Base-by-base conservation (phyloP, 2,888 invertebrate species). In the Drosophila ustulata region DNA sequence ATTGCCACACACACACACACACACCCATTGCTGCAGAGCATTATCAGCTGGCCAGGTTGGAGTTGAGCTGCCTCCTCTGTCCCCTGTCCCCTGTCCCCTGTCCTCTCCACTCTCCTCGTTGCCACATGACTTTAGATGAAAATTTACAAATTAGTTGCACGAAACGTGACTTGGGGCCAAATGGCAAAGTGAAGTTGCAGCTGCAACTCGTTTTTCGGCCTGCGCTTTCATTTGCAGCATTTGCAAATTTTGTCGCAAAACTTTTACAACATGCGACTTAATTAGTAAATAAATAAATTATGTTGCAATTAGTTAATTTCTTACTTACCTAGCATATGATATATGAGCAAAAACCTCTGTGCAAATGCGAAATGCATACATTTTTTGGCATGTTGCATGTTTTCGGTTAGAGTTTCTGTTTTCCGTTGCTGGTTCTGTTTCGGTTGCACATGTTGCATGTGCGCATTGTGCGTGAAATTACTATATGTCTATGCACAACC, bases 141-240 rank as follows among this genome's bases (percentile, higher is more conserved):
- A 88, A 85, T 85, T 80, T 88, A 88, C 88, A 88, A 85, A 85
- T 85, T 85, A 85, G 85, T 88, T 88, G 82, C 80, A 68, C 65
- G 71, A 88, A 88, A 88, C 85, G 85, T 85, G 85, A 85, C 85
- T 85, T 75, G 37, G 53, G 13, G 67, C 64, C 65, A 72, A 56
- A 72, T 80, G 77, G 74, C 70, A 61, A 61, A 71, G 53, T 71
- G 63, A 61, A 71, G 53, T 65, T 43, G 49, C 46, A 46, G 46
- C 34, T 47, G 58, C 47, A 53, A 30, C 58, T 66, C 53, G 66
- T 49, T 69, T 73, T 70, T 66, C 58, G 63, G 61, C 46, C 39
- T 63, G 51, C 43, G 13, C 41, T 64, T 53, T 50, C 41, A 63
- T 37, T 58, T 51, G 62, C 68, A 45, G n/a, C 58, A 25, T 47